Conservation (phyloP, 2,797 vertebrate species). For the Corythornis leucogaster region DNA sequence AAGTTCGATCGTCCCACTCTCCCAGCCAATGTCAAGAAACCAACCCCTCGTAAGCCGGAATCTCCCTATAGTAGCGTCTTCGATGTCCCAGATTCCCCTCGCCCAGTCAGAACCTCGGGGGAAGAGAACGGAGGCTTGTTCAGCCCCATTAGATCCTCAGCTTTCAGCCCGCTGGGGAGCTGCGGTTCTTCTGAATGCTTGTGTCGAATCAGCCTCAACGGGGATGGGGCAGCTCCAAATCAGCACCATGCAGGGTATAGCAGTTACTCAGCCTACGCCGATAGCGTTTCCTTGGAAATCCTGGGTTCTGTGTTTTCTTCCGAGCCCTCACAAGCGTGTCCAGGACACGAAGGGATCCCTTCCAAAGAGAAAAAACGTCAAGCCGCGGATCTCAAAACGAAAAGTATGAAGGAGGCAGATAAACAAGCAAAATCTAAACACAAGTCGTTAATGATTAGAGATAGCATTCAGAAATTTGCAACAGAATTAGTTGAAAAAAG, state of each 20-base stretch:
- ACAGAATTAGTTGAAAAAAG: slow-evolving; percentile 94
- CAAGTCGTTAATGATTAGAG: slow-evolving; percentile 87
- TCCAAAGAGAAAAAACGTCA: slow-evolving; percentile 52
- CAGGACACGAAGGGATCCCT: neutral
- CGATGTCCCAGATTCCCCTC: slow-evolving; percentile 89
- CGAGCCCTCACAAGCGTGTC: neutral
- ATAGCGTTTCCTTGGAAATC: slow-evolving; percentile 90
- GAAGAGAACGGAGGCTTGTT: slow-evolving; percentile 91
- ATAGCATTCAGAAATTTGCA: slow-evolving; percentile 94
- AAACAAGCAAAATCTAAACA: slow-evolving; percentile 81
- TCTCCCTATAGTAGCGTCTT: slow-evolving; percentile 86
- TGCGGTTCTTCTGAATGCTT: slow-evolving; percentile 85
- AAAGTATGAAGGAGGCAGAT: slow-evolving; percentile 42
- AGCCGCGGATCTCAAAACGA: slow-evolving; percentile 24
- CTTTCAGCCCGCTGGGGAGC: slow-evolving; percentile 92
- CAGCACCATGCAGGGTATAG: slow-evolving; percentile 79
- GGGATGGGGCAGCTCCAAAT: slow-evolving; percentile 81
- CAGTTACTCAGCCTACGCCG: slow-evolving; percentile 91
- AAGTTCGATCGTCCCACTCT: slow-evolving; percentile 91
- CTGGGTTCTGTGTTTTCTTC: slow-evolving; percentile 86
- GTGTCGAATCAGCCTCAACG: slow-evolving; percentile 81
- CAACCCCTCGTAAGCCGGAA: slow-evolving; percentile 94
- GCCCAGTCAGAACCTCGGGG: slow-evolving; percentile 83
- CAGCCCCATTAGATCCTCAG: slow-evolving; percentile 92
- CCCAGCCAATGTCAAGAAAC: slow-evolving; percentile 93